phyloP scores from a whole-genome alignment of 1,140 invertebrate species.

The Drosophila persimilis region DNA sequence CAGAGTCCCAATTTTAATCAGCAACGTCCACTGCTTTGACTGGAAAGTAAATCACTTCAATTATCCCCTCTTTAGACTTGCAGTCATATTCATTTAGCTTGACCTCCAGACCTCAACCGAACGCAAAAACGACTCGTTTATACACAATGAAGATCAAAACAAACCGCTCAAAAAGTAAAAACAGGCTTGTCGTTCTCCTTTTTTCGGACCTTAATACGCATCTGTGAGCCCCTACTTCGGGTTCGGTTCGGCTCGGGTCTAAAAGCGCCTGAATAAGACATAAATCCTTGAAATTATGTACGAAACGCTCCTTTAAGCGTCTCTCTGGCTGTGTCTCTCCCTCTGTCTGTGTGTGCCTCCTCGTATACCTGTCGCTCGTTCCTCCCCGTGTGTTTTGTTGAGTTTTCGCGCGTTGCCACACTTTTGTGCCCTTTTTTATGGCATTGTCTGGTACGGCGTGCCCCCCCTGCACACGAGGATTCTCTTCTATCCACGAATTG shows the following conservation, averaged over 20 bases:
- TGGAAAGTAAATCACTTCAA: too few relatives aligned
- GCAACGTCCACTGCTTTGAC: too few relatives aligned
- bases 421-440: constrained; percentile 41
- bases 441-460: not conserved
- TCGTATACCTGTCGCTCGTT: not conserved
- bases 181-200: constrained; percentile 4
- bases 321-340: not conserved
- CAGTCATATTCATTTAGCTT: too few relatives aligned
- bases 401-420: constrained; percentile 40
- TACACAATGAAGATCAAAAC: not conserved
- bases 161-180: not conserved
- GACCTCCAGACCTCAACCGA: too few relatives aligned
- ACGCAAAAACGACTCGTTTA: too few relatives aligned
- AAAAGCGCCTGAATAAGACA: constrained; percentile 58
- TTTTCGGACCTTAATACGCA: too few relatives aligned
- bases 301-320: constrained; percentile 3
- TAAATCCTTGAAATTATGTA: constrained; percentile 67
- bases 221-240: not conserved
- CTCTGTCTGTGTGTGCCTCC: constrained; percentile 5
- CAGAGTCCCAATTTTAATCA: too few relatives aligned
- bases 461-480: not conserved
- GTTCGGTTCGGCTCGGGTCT: constrained; percentile 1
- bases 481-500: constrained; percentile 9
- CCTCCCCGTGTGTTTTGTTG: too few relatives aligned
- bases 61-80: too few relatives aligned